Evolutionary conservation across 2,113 vertebrate species (phyloP).

Genomic region (Rhinoderma darwinii): DNA sequence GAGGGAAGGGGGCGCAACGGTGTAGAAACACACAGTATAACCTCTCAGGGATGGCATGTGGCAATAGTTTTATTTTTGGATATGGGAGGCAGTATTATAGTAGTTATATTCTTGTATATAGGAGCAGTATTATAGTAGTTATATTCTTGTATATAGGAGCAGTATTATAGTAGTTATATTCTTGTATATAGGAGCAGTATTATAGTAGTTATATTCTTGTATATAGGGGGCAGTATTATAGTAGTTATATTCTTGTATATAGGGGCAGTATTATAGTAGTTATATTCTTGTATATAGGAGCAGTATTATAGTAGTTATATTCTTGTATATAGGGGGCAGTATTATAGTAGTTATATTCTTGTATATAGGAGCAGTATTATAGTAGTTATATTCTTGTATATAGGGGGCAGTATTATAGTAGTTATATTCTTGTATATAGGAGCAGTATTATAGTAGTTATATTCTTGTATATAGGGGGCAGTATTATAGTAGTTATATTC

Average conservation of each 20-base stretch:
- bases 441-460: constrained; percentile 14
- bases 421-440: constrained; percentile 5
- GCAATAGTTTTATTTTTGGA: no score
- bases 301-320: constrained; percentile 8
- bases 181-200: neutral
- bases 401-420: constrained; percentile 1
- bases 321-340: neutral
- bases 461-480: neutral
- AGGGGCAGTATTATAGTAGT: no score
- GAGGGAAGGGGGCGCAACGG: neutral
- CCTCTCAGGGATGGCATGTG: no score
- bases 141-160: neutral
- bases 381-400: constrained; percentile 2
- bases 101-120: no score
- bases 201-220: neutral
- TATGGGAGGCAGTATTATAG: no score
- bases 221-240: neutral
- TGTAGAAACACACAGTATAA: neutral
- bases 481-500: no score
- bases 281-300: neutral
- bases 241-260: neutral
- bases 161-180: constrained; percentile 19
- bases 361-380: neutral
- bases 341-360: constrained; percentile 12
- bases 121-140: neutral